Percentiles rank a stretch among this genome's conserved stretches.
Conservation (phyloP, 2,797 vertebrate genomes). For the Percopsis omiscomaycus region DNA sequence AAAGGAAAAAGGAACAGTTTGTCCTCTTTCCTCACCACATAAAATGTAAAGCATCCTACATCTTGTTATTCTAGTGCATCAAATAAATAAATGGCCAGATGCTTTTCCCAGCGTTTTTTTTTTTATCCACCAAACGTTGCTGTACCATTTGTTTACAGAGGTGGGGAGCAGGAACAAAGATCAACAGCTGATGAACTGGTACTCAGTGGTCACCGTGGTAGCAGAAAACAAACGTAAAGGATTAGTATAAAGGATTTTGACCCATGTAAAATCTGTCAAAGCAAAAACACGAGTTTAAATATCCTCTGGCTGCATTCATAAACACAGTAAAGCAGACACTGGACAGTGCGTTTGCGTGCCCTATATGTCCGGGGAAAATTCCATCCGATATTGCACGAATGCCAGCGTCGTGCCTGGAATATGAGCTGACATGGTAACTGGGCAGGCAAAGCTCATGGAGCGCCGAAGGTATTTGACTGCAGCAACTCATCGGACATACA, state of each 20-base stretch:
- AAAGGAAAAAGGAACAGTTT: background rate
- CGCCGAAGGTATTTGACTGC: conserved; percentile 6
- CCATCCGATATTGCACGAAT: conserved; percentile 30
- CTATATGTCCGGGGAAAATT: conserved; percentile 10
- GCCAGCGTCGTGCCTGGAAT: conserved; percentile 44
- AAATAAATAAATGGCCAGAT: conserved; percentile 53
- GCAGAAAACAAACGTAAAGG: background rate
- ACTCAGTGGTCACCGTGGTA: background rate
- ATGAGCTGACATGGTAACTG: conserved; percentile 54
- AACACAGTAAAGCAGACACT: conserved; percentile 1
- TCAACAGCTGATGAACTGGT: conserved; percentile 65
- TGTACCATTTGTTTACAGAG: conserved; percentile 63
- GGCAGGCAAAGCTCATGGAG: conserved; percentile 23
- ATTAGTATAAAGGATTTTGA: background rate
- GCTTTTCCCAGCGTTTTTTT: conserved; percentile 42
- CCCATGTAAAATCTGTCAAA: background rate
- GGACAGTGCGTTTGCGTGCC: conserved; percentile 16
- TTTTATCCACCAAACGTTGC: conserved; percentile 60
- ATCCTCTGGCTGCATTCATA: background rate
- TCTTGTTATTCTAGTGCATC: conserved; percentile 22
- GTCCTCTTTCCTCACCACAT: conserved; percentile 1
- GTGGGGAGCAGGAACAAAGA: conserved; percentile 20
- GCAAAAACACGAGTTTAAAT: background rate
- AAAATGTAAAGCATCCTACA: conserved; percentile 7
- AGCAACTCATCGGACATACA: conserved; percentile 27